Evolutionary conservation across 35 echinoderm and acorn worm genomes (phyloP), one percentile per base, ranked within the genome.

Genomic region (Holothuria glaberrima): DNA sequence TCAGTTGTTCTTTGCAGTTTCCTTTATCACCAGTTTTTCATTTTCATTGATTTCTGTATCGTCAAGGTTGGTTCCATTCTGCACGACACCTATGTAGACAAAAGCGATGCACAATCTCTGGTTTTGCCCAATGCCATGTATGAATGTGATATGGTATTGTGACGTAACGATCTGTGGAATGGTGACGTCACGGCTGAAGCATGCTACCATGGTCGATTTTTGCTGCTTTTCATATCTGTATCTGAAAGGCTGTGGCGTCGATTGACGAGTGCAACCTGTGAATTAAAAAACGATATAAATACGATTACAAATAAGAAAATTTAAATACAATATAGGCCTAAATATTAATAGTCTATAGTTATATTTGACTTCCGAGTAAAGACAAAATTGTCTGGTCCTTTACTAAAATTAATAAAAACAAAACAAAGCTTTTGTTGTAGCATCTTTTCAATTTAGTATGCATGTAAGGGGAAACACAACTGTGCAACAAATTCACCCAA

Each of bases 231-330:
- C 13, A 82, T 13, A 60, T 82, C 79, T 50, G 79, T 29, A 13
- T 82, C 79, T 24, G 79, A 82, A 29, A 82, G 57, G 79, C 79
- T 82, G 79, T 82, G 79, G 20, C 79, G 21, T 25, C 79, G 21
- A 27, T 82, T 82, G 7, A 82, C 79, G 29, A 58, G 79, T 9
- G 79, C 79, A 57, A 82, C 57, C 79, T 82, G 30, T 26, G 24
- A 18, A 58, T 25, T 36, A 29, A 12, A 78, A n/a, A 78, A 13
- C 6, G 18, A 65, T 16, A 66, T 9, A 9, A 9, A 24, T 0
- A 66, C 28, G 9, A 22, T n/a, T 24, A 22, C 18, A 66, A 14
- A 66, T 29, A 20, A 66, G 21, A 31, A 31, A 72, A 31, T 6
- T 30, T 31, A 31, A 4, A 72, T 28, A 31, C 29, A n/a, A 16